Evolutionary conservation across 1,140 invertebrate genomes (phyloP).

Genomic region (Lordiphosa stackelbergi): DNA sequence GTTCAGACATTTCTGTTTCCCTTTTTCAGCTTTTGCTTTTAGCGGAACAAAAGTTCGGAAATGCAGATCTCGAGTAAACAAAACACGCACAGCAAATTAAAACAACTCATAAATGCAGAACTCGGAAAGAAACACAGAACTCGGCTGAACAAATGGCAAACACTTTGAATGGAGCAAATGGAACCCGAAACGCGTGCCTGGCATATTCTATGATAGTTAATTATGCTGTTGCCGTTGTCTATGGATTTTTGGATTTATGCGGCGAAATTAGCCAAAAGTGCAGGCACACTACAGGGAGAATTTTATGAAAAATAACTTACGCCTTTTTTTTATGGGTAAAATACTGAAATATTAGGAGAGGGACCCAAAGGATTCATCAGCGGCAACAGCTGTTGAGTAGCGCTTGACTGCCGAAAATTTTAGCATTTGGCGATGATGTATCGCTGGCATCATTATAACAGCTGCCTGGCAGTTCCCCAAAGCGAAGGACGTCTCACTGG

Average conservation of each 20-base stretch:
- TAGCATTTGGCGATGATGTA: constrained; percentile 75
- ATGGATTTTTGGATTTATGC: constrained; percentile 33
- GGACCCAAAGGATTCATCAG: constrained; percentile 74
- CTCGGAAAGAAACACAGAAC: constrained; percentile 12
- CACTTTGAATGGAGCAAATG: constrained; percentile 25
- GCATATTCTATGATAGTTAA: constrained; percentile 73
- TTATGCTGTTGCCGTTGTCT: constrained; percentile 39
- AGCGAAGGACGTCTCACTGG: constrained; percentile 1
- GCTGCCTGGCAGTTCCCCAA: constrained; percentile 41
- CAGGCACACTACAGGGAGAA: constrained; percentile 9
- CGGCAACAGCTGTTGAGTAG: constrained; percentile 69
- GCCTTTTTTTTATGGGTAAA: constrained; percentile 68
- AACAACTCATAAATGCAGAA: constrained; percentile 51
- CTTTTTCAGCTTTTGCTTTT: constrained; percentile 5
- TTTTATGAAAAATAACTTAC: constrained; percentile 69
- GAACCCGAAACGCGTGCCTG: constrained; percentile 47
- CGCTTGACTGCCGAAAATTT: constrained; percentile 62
- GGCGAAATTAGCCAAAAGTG: constrained; percentile 60
- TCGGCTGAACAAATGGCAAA: constrained; percentile 40
- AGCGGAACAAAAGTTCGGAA: constrained; percentile 16
- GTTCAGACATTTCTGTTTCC: constrained; percentile 31
- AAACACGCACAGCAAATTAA: constrained; percentile 69
- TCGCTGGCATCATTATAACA: constrained; percentile 72
- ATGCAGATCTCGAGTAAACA: constrained; percentile 55
- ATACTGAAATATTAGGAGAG: constrained; percentile 72